These are phyloP conservation scores for Cryptoblepharus egeriae DNA, from an alignment of 2,797 vertebrate genomes.

Conservation along the genomic window DNA sequence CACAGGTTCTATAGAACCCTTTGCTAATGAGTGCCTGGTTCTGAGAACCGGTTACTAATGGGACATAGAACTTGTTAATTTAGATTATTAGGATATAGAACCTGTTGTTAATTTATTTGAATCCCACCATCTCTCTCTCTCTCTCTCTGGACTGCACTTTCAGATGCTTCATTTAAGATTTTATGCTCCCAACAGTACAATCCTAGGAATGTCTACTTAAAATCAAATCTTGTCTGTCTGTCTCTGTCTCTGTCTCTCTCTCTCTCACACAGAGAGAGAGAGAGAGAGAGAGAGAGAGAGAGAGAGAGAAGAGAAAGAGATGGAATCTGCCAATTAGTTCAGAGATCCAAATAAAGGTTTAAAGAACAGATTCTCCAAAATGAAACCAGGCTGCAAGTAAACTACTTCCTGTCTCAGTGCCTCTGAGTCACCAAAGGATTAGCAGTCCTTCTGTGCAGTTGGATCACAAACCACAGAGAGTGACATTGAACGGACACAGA, in stretches of 20 bases:
- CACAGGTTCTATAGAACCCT: no score
- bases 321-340: not conserved
- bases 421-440: constrained; percentile 41
- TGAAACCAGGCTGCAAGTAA: not conserved
- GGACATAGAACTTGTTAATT: no score
- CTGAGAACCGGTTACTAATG: no score
- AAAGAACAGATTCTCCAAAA: not conserved
- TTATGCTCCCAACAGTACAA: no score
- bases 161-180: not conserved
- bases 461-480: constrained; percentile 68
- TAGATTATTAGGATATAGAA: no score
- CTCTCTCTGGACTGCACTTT: not conserved
- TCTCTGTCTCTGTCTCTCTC: no score
- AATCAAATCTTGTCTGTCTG: no score
- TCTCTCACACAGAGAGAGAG: no score
- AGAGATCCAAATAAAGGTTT: constrained; percentile 21
- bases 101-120: no score
- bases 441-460: constrained; percentile 53
- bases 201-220: not conserved
- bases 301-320: not conserved
- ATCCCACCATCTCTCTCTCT: no score
- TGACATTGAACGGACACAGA: constrained; percentile 63
- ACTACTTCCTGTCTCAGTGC: constrained; percentile 18
- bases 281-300: not conserved
- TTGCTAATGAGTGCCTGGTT: no score